phyloP scores from a whole-genome alignment of 2,797 vertebrate genomes.

The Gymnoscopelus braueri region DNA sequence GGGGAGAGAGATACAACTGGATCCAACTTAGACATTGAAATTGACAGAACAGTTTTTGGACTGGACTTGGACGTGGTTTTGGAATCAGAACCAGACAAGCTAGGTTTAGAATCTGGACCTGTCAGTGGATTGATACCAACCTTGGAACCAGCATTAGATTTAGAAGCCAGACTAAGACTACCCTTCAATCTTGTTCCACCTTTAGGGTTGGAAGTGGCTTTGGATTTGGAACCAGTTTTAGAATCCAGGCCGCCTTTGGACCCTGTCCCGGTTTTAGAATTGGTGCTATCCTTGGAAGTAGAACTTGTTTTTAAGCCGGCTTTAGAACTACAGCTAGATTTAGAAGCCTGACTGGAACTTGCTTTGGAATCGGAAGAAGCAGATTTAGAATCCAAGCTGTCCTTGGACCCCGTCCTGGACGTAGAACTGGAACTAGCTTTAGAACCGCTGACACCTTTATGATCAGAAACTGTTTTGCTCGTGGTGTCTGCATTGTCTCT shows the following conservation, averaged over 20 bases:
- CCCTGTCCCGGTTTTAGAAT: constrained; percentile 20
- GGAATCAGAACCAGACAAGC: constrained; percentile 1
- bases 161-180: constrained; percentile 7
- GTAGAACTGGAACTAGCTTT: not conserved
- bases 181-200: constrained; percentile 23
- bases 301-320: not conserved
- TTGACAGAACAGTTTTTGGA: constrained; percentile 13
- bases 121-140: not conserved
- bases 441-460: not conserved
- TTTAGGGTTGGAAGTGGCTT: constrained; percentile 36
- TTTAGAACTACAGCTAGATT: not conserved
- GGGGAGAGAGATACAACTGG: not conserved
- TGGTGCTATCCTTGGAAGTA: constrained; percentile 9
- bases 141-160: constrained; percentile 24
- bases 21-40: constrained; percentile 9
- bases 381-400: not conserved
- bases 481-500: no score
- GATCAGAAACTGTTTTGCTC: not conserved
- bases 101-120: not conserved
- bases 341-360: not conserved
- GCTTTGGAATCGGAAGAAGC: no score
- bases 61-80: not conserved
- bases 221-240: constrained; percentile 41
- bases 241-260: constrained; percentile 37
- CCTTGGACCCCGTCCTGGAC: not conserved